A percentile compares a stretch with the other conserved stretches of the same genome.
Evolutionary conservation across 2,797 vertebrate species (phyloP).

Genomic region (Heliangelus exortis): DNA sequence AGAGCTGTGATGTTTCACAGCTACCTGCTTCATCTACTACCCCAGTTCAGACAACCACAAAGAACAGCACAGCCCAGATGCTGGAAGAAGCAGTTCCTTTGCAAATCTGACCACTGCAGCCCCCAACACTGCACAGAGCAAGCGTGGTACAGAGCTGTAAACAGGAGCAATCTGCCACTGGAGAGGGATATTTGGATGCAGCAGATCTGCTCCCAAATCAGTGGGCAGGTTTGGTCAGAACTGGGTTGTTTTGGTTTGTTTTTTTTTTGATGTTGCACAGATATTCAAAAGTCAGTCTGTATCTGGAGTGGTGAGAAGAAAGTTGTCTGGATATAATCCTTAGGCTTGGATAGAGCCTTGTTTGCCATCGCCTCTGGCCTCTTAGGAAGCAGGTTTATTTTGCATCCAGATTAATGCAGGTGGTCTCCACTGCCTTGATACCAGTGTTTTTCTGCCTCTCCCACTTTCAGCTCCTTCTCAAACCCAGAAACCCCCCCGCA

Average conservation of each 20-base stretch:
- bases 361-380: neutral
- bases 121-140: accelerated
- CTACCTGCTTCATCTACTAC: neutral
- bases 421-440: neutral
- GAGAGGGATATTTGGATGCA: neutral
- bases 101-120: neutral
- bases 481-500: neutral
- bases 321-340: neutral
- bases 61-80: neutral
- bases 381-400: neutral
- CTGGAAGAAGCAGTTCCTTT: neutral
- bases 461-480: neutral
- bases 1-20: neutral
- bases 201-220: neutral
- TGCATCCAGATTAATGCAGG: neutral
- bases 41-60: neutral
- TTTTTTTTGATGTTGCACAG: neutral
- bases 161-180: accelerated
- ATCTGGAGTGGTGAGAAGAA: neutral
- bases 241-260: no score
- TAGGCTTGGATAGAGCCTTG: accelerated
- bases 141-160: neutral
- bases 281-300: neutral
- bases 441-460: neutral
- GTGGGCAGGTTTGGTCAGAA: neutral